These are phyloP conservation scores for Drosophila mimica DNA, from an alignment of 2,888 invertebrate species.

Conservation along the genomic window DNA sequence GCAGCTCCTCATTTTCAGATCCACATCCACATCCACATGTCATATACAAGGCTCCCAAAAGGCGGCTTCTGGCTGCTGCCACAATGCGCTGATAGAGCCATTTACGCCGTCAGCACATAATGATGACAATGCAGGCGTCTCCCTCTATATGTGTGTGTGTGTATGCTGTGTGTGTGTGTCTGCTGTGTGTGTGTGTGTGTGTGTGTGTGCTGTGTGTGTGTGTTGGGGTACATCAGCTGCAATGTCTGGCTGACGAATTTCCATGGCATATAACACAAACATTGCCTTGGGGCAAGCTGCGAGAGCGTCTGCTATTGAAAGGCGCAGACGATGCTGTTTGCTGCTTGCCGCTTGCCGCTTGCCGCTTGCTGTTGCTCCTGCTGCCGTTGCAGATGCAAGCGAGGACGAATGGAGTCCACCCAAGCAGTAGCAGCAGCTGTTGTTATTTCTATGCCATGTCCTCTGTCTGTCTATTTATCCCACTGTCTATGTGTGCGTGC, in stretches of 20 bases:
- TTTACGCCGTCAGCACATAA: slow-evolving; percentile 80
- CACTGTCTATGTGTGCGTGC: slow-evolving; percentile 14
- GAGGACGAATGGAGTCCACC: slow-evolving; percentile 39
- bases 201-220: slow-evolving; percentile 12
- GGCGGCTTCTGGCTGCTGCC: slow-evolving; percentile 34
- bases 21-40: slow-evolving; percentile 46
- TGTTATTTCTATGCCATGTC: slow-evolving; percentile 69
- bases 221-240: slow-evolving; percentile 50
- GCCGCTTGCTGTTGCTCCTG: background rate
- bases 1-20: slow-evolving; percentile 3
- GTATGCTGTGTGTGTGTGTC: slow-evolving; percentile 12
- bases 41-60: slow-evolving; percentile 54
- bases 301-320: slow-evolving; percentile 63
- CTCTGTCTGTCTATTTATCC: slow-evolving; percentile 58
- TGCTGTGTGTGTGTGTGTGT: slow-evolving; percentile 4
- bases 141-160: background rate
- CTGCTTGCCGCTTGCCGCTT: background rate
- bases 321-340: slow-evolving; percentile 63
- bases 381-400: slow-evolving; percentile 41
- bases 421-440: slow-evolving; percentile 66
- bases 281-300: slow-evolving; percentile 65
- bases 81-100: slow-evolving; percentile 78
- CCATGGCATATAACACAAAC: slow-evolving; percentile 75
- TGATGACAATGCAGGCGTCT: slow-evolving; percentile 66
- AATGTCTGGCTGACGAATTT: slow-evolving; percentile 73